A percentile compares a stretch with the other conserved stretches of the same genome.
These are phyloP conservation scores for Nycticorax nycticorax DNA, from an alignment of 2,113 vertebrate genomes.

Conservation along the genomic window DNA sequence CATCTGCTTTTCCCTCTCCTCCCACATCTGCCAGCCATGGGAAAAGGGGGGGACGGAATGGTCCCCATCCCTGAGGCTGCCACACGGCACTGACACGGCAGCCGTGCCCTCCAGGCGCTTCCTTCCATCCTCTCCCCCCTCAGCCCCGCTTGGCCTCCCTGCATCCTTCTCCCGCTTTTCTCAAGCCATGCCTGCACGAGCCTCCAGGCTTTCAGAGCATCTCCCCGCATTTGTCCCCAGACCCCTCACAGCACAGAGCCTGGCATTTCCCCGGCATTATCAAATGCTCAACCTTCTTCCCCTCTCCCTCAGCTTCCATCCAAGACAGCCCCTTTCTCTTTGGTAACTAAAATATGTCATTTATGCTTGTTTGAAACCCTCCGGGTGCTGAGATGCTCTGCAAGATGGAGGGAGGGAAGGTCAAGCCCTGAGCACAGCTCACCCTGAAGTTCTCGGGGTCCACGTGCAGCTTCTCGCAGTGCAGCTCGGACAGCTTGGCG, in stretches of 20 bases:
- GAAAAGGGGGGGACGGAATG: neutral
- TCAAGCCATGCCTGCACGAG: neutral
- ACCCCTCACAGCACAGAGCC: neutral
- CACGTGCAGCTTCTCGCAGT: constrained; percentile 84
- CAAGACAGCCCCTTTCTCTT: neutral
- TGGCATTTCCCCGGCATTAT: neutral
- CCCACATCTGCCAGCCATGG: neutral
- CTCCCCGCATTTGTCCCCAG: neutral
- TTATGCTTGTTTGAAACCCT: neutral
- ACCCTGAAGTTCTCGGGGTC: constrained; percentile 82
- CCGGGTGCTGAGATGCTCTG: neutral
- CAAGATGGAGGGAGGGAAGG: neutral
- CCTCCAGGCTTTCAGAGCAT: neutral
- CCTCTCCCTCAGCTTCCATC: neutral
- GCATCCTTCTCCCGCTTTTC: neutral
- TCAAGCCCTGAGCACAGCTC: neutral
- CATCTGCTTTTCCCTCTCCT: neutral
- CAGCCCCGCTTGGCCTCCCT: neutral
- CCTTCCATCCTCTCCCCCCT: neutral
- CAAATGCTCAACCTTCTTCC: neutral
- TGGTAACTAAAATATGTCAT: neutral
- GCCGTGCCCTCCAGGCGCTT: neutral
- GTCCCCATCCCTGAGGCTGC: neutral
- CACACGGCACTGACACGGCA: fast-evolving
- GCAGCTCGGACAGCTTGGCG: constrained; percentile 78